Conservation (phyloP, 2,113 vertebrate species). For the Nanger granti region DNA sequence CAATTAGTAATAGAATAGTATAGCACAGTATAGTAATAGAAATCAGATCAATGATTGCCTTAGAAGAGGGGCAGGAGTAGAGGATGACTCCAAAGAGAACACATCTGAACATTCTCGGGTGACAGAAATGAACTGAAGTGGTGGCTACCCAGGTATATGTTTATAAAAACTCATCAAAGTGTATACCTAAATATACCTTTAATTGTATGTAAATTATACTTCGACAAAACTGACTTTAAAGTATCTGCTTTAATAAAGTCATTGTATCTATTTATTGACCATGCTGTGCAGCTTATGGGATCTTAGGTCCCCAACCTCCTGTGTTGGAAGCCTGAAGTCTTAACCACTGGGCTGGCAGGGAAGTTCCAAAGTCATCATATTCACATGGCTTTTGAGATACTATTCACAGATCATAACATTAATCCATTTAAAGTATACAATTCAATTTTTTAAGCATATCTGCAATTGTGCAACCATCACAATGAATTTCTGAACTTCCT, state of each 20-base stretch:
- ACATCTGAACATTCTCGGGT: neutral
- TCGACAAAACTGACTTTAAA: neutral
- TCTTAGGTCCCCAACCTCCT: neutral
- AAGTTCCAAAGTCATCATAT: neutral
- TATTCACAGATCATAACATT: neutral
- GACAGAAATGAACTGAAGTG: neutral
- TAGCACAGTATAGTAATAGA: neutral
- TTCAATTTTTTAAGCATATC: neutral
- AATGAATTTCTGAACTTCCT: neutral
- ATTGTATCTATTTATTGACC: neutral
- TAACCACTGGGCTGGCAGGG: neutral
- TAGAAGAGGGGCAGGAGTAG: neutral
- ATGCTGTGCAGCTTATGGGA: neutral
- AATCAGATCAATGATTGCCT: neutral
- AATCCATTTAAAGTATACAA: neutral
- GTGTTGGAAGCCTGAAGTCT: neutral
- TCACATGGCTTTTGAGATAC: neutral
- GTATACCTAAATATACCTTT: neutral
- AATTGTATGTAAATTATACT: neutral
- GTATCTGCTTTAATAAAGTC: neutral
- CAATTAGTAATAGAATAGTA: neutral
- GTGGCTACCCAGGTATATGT: neutral
- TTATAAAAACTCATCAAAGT: neutral
- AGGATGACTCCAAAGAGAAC: neutral
- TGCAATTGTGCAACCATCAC: neutral